Base-by-base conservation (phyloP, 2,888 invertebrate genomes). In the Pterostichus niger region DNA sequence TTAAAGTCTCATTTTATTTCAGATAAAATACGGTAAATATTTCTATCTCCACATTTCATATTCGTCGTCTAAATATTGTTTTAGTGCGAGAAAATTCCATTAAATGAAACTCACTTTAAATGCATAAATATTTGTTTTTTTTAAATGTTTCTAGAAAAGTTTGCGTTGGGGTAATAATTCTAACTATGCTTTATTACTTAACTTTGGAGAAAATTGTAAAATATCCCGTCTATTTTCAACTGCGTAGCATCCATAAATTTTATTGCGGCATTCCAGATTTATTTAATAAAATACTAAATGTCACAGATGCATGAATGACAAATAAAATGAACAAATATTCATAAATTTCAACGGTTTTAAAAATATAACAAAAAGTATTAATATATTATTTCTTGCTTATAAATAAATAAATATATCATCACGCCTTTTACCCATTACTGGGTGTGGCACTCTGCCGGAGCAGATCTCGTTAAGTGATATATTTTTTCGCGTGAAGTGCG, bases 121-220 rank as follows among this genome's bases (percentile, higher is more conserved):
- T 59, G 31, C 59, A 59, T n/a, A n/a, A n/a, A n/a, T n/a, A n/a
- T n/a, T n/a, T n/a, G 15, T 15, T 7, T 2, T 24, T 31, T 59
- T 59, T 31, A 9, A 11, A 11, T 9, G n/a, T 31, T 59, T 59
- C 31, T 59, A 56, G 59, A 59, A 59, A 59, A 59, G 59, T 59
- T 59, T 59, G 31, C 56, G 31, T 15, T 17, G 9, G n/a, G 59
- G 59, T 24, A 24, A 59, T 59, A 24, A 59, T 59, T 59, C 59
- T 59, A 59, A 59, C 59, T 56, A 56, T 56, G 56, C 56, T 59
- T 59, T 59, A 59, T 59, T 24, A 59, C 59, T 59, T 24, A 59
- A 59, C 59, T 59, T 59, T 11, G 31, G 17, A 9, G 59, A 59
- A 56, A 24, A 59, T 10, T 59, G 59, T 24, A 59, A 59, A 59